Conservation (phyloP, 2,888 invertebrate genomes). For the Eupithecia vulgata region DNA sequence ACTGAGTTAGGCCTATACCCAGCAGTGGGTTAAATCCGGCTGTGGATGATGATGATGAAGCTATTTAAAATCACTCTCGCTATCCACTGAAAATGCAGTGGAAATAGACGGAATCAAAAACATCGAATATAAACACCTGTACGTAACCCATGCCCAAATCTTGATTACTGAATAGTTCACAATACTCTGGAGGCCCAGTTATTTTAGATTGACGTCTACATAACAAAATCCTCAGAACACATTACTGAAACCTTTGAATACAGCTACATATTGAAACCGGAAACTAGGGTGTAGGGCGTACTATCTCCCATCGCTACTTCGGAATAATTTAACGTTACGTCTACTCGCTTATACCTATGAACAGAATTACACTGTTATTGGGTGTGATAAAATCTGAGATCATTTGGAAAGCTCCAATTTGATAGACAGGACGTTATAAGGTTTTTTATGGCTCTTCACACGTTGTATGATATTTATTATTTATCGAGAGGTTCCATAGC, state of each 20-base stretch:
- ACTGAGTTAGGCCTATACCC: too few species aligned
- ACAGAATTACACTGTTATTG: conserved; percentile 40
- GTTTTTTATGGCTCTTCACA: conserved; percentile 25
- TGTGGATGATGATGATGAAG: too few species aligned
- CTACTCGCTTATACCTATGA: conserved; percentile 50
- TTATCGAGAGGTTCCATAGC: conserved; percentile 1
- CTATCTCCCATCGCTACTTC: conserved; percentile 50
- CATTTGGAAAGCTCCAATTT: conserved; percentile 38
- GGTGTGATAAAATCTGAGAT: conserved; percentile 51
- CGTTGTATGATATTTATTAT: conserved; percentile 17
- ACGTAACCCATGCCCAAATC: neutral
- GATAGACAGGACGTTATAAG: conserved; percentile 20
- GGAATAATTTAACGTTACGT: conserved; percentile 55
- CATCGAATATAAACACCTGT: neutral
- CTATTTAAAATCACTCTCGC: too few species aligned
- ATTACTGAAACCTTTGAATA: conserved; percentile 2
- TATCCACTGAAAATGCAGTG: neutral
- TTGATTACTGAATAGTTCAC: neutral
- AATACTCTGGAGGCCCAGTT: neutral
- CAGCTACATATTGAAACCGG: conserved; percentile 47
- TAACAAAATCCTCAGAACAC: conserved; percentile 24
- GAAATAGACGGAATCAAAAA: neutral
- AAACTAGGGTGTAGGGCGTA: conserved; percentile 41
- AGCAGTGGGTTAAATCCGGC: too few species aligned
- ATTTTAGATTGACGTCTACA: conserved; percentile 1